A percentile compares a stretch with the other conserved stretches of the same genome.
Evolutionary conservation across 2,797 vertebrate species (phyloP).

Genomic region (Gila robusta): DNA sequence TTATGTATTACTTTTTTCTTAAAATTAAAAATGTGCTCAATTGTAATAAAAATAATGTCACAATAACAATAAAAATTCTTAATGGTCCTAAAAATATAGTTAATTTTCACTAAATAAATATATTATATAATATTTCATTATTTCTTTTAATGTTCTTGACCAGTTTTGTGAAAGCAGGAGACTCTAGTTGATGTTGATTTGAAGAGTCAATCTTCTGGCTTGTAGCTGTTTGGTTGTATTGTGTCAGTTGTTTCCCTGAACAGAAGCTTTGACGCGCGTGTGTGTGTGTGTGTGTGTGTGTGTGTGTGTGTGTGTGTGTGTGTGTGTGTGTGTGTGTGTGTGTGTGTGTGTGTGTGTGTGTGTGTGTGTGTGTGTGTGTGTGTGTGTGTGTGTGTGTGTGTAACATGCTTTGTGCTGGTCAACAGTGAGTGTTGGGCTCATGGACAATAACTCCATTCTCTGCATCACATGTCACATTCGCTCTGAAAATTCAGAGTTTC

Average conservation of each 20-base stretch:
- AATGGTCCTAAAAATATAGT: neutral
- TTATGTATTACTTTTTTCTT: neutral
- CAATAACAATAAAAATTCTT: neutral
- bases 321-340: neutral
- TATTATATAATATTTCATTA: neutral
- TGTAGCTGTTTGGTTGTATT: neutral
- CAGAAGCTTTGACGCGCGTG: constrained; percentile 3
- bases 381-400: neutral
- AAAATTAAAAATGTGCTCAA: too few species aligned
- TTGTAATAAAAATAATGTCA: too few species aligned
- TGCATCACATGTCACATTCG: neutral
- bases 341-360: neutral
- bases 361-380: neutral
- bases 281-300: constrained; percentile 4
- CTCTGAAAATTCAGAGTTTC: neutral
- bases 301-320: neutral
- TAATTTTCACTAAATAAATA: too few species aligned
- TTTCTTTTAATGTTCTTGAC: neutral
- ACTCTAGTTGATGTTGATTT: neutral
- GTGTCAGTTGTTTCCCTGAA: constrained; percentile 1
- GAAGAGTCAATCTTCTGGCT: neutral
- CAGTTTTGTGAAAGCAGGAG: neutral
- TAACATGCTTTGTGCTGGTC: neutral
- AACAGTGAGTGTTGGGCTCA: neutral
- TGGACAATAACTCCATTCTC: neutral